A percentile compares a stretch with the other conserved stretches of the same genome.
These are phyloP conservation scores for Papilio glaucus DNA, from an alignment of 1,140 invertebrate genomes.

Conservation along the genomic window DNA sequence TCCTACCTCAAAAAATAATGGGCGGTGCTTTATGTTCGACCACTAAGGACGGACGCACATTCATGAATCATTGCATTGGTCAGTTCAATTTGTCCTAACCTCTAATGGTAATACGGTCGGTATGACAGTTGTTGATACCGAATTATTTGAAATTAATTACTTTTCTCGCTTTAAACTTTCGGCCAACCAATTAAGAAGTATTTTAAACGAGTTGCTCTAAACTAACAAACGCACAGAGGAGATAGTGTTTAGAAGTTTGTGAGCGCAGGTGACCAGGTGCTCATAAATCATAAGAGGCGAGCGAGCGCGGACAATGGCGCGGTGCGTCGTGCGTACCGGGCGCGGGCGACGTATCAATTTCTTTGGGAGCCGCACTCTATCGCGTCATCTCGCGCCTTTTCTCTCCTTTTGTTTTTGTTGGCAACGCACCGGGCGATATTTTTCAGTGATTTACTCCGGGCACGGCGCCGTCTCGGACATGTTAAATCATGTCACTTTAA, in stretches of 20 bases:
- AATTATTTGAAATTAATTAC: background rate
- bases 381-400: slow-evolving; percentile 47
- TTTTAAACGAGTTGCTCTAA: too few relatives aligned
- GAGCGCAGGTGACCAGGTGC: slow-evolving; percentile 22
- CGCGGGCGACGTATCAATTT: slow-evolving; percentile 67
- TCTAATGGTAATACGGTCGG: background rate
- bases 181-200: too few relatives aligned
- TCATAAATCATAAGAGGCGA: slow-evolving; percentile 60
- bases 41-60: background rate
- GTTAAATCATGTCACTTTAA: slow-evolving; percentile 40
- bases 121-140: background rate
- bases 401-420: slow-evolving; percentile 45
- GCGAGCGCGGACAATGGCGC: slow-evolving; percentile 52
- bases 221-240: slow-evolving; percentile 19
- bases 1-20: background rate
- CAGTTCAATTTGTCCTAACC: slow-evolving; percentile 2
- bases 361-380: slow-evolving; percentile 46
- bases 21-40: background rate
- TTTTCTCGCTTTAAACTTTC: background rate
- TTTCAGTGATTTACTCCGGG: slow-evolving; percentile 37
- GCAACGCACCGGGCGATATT: slow-evolving; percentile 36
- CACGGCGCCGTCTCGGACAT: slow-evolving; percentile 38
- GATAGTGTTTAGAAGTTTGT: background rate
- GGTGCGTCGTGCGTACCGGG: slow-evolving; percentile 19
- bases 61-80: slow-evolving; percentile 6